Evolutionary conservation across 2,888 invertebrate species (phyloP), one percentile per base, ranked within the genome.

Genomic region (Pollenia amentaria): DNA sequence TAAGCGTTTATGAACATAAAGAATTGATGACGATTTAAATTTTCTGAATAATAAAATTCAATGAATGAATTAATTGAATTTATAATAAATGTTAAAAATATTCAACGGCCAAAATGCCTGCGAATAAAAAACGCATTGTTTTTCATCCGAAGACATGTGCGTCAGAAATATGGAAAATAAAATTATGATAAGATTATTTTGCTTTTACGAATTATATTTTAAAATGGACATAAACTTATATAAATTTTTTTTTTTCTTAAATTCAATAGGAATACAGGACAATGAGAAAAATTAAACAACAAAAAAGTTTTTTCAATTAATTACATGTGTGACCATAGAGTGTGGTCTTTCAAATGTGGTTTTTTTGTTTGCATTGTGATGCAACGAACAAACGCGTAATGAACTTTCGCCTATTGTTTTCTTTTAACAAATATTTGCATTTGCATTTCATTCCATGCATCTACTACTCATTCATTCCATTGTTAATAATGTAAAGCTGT

Each of bases 1-100:
- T 87, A 65, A 87, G 77, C 87, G 44, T 84, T 87, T 84, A 84
- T 84, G 87, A 84, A 76, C 87, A 87, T 55, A 77, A 84, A 87
- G 83, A 84, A 84, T 79, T 80, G 85, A 85, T 85, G 84, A 85
- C 78, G 79, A 82, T 87, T 84, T 75, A 82, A 85, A 87, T 85
- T 82, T 85, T 85, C 87, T 87, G 87, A 76, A 87, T 85, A 79
- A 82, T 87, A 87, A 85, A 85, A 85, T 87, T 81, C 76, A 85
- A 60, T 85, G 87, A 84, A 85, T 85, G 70, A 78, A 82, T 85
- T 87, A 84, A 85, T 82, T 82, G 78, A 85, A 85, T 76, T 78
- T 70, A 79, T 85, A 87, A 87, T 82, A 82, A 87, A 87, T 84
- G 84, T 46, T 76, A 67, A 62, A 75, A 70, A 85, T 67, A 72